These are phyloP conservation scores for Notothenia rossii DNA, from an alignment of 2,113 vertebrate species.

Conservation along the genomic window DNA sequence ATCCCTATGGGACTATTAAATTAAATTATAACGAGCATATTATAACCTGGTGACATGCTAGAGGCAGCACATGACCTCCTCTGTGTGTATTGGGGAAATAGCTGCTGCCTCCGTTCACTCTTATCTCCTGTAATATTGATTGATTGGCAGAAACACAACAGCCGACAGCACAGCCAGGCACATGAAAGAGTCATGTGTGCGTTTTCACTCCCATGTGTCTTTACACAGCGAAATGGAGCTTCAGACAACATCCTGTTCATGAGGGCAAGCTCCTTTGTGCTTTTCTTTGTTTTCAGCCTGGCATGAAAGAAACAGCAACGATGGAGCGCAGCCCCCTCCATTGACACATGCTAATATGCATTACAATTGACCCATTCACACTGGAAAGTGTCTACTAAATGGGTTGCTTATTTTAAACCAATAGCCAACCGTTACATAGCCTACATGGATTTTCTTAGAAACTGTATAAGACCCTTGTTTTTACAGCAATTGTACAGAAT, in stretches of 20 bases:
- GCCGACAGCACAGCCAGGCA: not conserved
- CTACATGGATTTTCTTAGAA: slow-evolving; percentile 17
- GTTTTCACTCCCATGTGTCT: slow-evolving; percentile 4
- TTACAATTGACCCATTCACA: slow-evolving; percentile 74
- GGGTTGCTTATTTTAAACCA: slow-evolving; percentile 43
- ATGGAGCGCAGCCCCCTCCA: slow-evolving; percentile 46
- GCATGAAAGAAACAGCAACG: slow-evolving; percentile 55
- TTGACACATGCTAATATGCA: slow-evolving; percentile 68
- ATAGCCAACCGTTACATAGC: slow-evolving; percentile 18
- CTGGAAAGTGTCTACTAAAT: slow-evolving; percentile 54
- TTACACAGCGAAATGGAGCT: slow-evolving; percentile 13
- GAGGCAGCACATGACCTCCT: not conserved
- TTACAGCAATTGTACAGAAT: not conserved
- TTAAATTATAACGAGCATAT: not conserved
- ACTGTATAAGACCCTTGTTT: not conserved
- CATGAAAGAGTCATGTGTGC: slow-evolving; percentile 24
- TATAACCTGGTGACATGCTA: not conserved
- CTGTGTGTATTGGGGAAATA: not conserved
- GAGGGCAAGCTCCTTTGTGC: slow-evolving; percentile 65
- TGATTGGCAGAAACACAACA: not conserved
- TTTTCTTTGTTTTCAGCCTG: slow-evolving; percentile 63
- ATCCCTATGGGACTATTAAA: not conserved
- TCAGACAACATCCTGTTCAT: slow-evolving; percentile 45
- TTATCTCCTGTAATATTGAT: not conserved
- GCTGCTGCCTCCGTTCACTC: not conserved